Percentiles rank a stretch among this genome's conserved stretches.
phyloP scores from a whole-genome alignment of 2,113 vertebrate genomes.

The Bombycilla garrulus region DNA sequence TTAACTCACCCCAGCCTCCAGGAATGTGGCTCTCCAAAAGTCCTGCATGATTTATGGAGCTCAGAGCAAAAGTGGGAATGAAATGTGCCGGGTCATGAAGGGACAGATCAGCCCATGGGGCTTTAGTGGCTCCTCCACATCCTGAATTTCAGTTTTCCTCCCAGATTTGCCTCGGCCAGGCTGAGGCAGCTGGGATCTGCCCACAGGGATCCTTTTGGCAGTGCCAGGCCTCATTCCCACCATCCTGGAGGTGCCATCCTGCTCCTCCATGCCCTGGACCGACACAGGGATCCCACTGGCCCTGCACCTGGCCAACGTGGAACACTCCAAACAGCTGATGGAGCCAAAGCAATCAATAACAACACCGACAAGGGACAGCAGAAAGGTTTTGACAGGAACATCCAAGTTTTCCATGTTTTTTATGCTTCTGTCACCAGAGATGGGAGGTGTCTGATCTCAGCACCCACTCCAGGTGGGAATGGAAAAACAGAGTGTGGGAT shows the following conservation, averaged over 20 bases:
- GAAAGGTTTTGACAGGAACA: not conserved
- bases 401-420: not conserved
- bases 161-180: not conserved
- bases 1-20: not conserved
- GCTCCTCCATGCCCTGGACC: not conserved
- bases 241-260: not conserved
- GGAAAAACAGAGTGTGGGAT: not conserved
- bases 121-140: not conserved
- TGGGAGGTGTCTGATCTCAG: not conserved
- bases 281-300: accelerated
- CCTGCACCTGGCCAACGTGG: not conserved
- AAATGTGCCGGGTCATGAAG: not conserved
- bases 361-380: not conserved
- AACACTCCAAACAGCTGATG: not conserved
- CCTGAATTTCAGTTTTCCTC: not conserved
- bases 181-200: not conserved
- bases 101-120: not conserved
- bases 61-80: not conserved
- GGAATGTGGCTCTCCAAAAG: not conserved
- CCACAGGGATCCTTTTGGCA: not conserved
- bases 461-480: not conserved
- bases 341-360: not conserved
- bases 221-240: not conserved
- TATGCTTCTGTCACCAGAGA: not conserved
- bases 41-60: not conserved